phyloP scores from a whole-genome alignment of 2,797 vertebrate species.

The Galaxias olidus region DNA sequence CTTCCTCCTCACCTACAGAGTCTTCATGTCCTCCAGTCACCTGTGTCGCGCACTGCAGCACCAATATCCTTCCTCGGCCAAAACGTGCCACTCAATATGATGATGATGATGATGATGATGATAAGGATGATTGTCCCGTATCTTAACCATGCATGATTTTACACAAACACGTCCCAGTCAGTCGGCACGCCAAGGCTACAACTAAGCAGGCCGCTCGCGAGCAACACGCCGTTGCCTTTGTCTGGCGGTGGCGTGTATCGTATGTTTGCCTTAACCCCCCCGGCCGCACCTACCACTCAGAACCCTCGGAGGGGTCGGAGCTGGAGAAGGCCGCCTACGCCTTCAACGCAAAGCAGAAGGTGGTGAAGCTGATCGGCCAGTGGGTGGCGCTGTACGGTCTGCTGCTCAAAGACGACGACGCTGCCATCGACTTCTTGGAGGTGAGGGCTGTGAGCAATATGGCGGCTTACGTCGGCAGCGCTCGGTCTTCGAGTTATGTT shows the following conservation, averaged over 20 bases:
- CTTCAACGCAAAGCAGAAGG: conserved; percentile 84
- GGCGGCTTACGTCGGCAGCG: too few relatives aligned
- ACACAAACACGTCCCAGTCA: too few relatives aligned
- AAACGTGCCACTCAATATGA: too few relatives aligned
- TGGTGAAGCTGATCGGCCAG: conserved; percentile 86
- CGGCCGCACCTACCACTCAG: conserved; percentile 79
- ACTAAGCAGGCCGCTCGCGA: not conserved
- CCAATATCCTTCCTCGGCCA: conserved; percentile 87
- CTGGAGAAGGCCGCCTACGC: conserved; percentile 84
- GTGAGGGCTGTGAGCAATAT: conserved; percentile 71
- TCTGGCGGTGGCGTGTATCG: not conserved
- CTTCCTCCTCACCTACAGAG: conserved; percentile 89
- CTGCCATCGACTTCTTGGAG: conserved; percentile 83
- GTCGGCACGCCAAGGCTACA: not conserved
- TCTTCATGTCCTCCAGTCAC: conserved; percentile 91
- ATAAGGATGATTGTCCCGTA: not conserved
- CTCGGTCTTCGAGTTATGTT: too few relatives aligned
- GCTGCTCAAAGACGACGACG: conserved; percentile 81
- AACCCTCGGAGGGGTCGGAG: conserved; percentile 84
- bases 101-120: conserved; percentile 3
- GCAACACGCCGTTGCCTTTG: too few relatives aligned
- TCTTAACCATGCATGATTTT: too few relatives aligned
- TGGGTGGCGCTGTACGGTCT: conserved; percentile 87
- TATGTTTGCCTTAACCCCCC: conserved; percentile 73
- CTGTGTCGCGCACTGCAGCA: conserved; percentile 87